These are phyloP conservation scores for Mesaphorura yosii DNA, from an alignment of 1,140 invertebrate species.

Conservation along the genomic window DNA sequence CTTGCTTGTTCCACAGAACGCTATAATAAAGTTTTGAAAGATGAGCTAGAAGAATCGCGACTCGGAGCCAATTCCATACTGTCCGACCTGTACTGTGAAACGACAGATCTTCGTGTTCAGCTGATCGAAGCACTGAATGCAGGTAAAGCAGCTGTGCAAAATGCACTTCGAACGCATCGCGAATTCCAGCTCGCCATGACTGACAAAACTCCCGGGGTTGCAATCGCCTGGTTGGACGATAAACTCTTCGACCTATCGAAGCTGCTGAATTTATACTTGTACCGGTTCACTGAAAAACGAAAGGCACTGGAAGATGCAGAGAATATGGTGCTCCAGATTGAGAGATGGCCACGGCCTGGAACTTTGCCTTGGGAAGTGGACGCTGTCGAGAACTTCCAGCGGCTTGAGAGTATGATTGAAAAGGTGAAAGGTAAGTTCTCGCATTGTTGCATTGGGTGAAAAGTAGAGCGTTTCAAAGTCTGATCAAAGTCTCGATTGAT, in stretches of 20 bases:
- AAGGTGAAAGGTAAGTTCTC: conserved; percentile 8
- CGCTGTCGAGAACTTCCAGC: conserved; percentile 13
- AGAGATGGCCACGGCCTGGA: conserved; percentile 28
- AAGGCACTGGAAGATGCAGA: conserved; percentile 22
- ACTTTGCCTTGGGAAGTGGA: conserved; percentile 27
- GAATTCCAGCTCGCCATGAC: conserved; percentile 27
- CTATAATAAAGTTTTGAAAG: conserved; percentile 26
- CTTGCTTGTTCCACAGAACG: conserved; percentile 13
- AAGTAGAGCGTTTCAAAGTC: background rate
- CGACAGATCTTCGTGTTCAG: conserved; percentile 12
- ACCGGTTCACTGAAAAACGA: conserved; percentile 17
- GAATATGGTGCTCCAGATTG: conserved; percentile 21
- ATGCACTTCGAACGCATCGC: conserved; percentile 27
- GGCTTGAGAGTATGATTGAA: conserved; percentile 22
- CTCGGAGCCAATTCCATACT: conserved; percentile 18
- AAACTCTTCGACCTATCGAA: conserved; percentile 26
- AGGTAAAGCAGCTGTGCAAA: conserved; percentile 26
- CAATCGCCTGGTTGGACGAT: conserved; percentile 30
- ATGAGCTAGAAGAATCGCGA: conserved; percentile 26
- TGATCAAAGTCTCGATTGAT: background rate
- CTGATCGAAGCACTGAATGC: conserved; percentile 23
- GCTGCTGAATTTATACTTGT: conserved; percentile 15
- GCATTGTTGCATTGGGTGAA: background rate
- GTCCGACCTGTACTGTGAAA: conserved; percentile 21
- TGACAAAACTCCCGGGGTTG: conserved; percentile 10